Conservation (phyloP, 2,797 vertebrate species). For the Clamator glandarius region DNA sequence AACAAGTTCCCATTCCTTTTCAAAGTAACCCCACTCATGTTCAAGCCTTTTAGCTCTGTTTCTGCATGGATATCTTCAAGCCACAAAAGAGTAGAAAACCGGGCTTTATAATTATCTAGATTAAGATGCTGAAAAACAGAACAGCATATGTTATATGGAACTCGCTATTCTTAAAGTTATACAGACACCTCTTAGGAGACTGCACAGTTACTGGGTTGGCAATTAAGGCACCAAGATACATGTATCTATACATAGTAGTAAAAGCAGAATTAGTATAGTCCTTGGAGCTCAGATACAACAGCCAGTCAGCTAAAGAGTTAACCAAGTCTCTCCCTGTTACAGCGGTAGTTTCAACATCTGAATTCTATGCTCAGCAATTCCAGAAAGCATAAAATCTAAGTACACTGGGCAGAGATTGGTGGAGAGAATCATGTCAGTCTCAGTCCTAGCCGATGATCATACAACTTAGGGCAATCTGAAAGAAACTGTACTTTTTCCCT, state of each 20-base stretch:
- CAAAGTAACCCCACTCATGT: conserved; percentile 83
- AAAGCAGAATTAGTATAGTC: not conserved
- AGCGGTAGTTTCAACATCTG: not conserved
- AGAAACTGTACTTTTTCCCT: not conserved
- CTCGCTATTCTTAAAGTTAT: not conserved
- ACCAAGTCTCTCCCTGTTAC: not conserved
- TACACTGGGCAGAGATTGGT: not conserved
- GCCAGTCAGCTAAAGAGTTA: not conserved
- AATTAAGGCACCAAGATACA: not conserved
- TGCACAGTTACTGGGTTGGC: not conserved
- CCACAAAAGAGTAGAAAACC: conserved; percentile 91
- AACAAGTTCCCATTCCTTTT: conserved; percentile 82
- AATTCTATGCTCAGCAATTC: not conserved
- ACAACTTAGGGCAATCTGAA: not conserved
- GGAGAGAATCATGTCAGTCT: not conserved
- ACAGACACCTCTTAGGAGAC: not conserved
- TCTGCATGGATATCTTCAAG: conserved; percentile 91
- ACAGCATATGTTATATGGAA: not conserved
- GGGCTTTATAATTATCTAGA: conserved; percentile 79
- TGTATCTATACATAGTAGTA: not conserved
- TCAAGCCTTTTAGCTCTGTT: conserved; percentile 83
- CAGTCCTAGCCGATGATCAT: not conserved
- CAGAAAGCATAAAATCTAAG: not conserved
- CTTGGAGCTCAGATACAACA: not conserved
- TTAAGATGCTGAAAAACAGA: conserved; percentile 78